Evolutionary conservation across 2,888 invertebrate species (phyloP).

Genomic region (Orchesella flavescens): DNA sequence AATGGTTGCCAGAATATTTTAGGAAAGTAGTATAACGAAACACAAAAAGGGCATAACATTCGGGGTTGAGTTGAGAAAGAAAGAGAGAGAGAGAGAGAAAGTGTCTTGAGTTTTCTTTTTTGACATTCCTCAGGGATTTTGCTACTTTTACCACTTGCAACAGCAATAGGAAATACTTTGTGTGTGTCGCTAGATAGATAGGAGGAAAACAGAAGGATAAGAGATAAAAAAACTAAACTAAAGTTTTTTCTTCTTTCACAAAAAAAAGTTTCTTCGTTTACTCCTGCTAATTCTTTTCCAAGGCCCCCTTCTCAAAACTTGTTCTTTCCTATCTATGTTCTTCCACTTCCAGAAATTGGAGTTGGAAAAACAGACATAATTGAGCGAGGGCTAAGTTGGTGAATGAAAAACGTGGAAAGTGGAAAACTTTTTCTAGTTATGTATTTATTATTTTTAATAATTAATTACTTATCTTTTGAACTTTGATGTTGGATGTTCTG

Average conservation of each 20-base stretch:
- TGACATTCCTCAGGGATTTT: slow-evolving; percentile 52
- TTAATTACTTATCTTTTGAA: slow-evolving; percentile 48
- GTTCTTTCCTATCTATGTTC: neutral
- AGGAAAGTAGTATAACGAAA: slow-evolving; percentile 36
- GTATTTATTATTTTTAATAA: slow-evolving; percentile 60
- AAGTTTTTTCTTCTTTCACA: neutral
- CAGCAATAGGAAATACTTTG: neutral
- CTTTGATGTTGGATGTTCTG: neutral
- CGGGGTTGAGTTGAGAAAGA: slow-evolving; percentile 50
- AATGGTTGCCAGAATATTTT: slow-evolving; percentile 61
- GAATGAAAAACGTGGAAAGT: slow-evolving; percentile 41
- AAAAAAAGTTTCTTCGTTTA: slow-evolving; percentile 40
- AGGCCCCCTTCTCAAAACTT: slow-evolving; percentile 1
- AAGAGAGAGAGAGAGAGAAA: too few species aligned
- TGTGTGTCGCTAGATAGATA: neutral
- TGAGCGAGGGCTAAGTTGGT: neutral
- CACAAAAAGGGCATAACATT: slow-evolving; percentile 17
- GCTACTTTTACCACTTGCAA: slow-evolving; percentile 35
- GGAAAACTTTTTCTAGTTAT: slow-evolving; percentile 45
- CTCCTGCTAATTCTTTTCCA: slow-evolving; percentile 15
- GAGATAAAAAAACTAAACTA: slow-evolving; percentile 17
- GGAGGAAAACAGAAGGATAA: slow-evolving; percentile 20
- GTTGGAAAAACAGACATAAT: neutral
- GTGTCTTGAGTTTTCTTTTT: slow-evolving; percentile 61
- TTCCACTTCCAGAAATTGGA: neutral